phyloP scores from a whole-genome alignment of 2,888 invertebrate genomes.

The Sinotaia quadrata region DNA sequence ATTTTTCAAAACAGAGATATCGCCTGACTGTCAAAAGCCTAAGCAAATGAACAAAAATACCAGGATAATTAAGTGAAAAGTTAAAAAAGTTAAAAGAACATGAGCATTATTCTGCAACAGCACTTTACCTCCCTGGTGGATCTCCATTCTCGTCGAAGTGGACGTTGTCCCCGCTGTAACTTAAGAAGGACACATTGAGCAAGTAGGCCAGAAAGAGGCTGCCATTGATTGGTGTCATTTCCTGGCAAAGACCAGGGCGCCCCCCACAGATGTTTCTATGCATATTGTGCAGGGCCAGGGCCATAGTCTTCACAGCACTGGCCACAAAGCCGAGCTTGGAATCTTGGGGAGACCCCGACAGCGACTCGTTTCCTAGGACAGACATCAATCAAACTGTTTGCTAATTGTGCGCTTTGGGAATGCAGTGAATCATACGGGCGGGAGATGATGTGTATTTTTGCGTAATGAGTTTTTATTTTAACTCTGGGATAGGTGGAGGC shows the following conservation, averaged over 20 bases:
- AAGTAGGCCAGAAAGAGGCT: conserved; percentile 79
- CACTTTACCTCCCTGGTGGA: conserved; percentile 81
- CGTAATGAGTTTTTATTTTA: no score
- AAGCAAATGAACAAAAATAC: not conserved
- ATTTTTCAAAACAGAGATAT: no score
- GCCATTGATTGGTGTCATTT: conserved; percentile 82
- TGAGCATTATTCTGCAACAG: no score
- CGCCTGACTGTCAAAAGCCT: not conserved
- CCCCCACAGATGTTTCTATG: conserved; percentile 77
- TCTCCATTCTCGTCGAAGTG: conserved; percentile 84
- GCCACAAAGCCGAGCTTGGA: conserved; percentile 86
- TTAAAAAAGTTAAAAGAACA: not conserved
- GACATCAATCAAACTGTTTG: no score
- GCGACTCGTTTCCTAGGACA: conserved; percentile 76
- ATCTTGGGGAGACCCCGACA: conserved; percentile 76
- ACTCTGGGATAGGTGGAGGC: no score
- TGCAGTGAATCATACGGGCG: no score
- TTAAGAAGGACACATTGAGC: conserved; percentile 80
- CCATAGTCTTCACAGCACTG: conserved; percentile 84
- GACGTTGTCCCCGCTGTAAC: conserved; percentile 77
- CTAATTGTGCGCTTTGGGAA: no score
- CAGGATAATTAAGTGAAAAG: not conserved
- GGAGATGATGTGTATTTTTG: no score
- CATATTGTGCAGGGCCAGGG: conserved; percentile 82
- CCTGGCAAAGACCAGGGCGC: conserved; percentile 76